phyloP scores from a whole-genome alignment of 2,797 vertebrate species.

The Gymnoscopelus braueri region DNA sequence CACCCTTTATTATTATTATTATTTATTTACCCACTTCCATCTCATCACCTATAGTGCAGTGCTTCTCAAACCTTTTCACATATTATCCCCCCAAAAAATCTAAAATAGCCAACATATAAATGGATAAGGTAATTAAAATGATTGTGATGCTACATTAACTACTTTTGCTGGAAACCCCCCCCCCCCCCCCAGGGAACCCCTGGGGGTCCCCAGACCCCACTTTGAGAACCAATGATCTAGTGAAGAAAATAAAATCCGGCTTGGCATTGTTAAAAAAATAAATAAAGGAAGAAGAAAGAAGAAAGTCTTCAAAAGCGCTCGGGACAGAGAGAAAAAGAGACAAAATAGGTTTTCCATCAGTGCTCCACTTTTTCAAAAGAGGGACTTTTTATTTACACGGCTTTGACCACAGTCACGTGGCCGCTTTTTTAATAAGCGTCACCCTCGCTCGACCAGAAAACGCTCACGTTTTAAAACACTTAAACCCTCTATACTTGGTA shows the following conservation, averaged over 20 bases:
- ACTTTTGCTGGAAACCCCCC: no score
- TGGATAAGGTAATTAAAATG: no score
- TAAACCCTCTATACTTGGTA: no score
- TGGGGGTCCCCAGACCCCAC: no score
- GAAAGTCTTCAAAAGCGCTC: conserved; percentile 46
- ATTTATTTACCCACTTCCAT: conserved; percentile 65
- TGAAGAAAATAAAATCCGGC: conserved; percentile 39
- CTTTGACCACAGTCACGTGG: no score
- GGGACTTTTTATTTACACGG: conserved; percentile 52
- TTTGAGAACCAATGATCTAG: background rate
- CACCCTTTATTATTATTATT: no score
- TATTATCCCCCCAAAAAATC: no score
- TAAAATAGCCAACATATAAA: no score
- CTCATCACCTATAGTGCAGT: conserved; percentile 43
- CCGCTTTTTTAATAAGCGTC: conserved; percentile 18
- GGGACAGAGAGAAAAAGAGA: conserved; percentile 40
- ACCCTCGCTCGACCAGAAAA: conserved; percentile 6
- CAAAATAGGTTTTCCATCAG: conserved; percentile 72
- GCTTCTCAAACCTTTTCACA: background rate
- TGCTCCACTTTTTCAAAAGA: conserved; percentile 56
- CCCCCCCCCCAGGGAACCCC: no score
- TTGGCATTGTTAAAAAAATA: conserved; percentile 57
- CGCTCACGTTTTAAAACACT: no score
- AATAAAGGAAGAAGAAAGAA: background rate
- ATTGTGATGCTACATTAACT: no score